Evolutionary conservation across 64 coral and sea anemone species (phyloP), one percentile per base, ranked within the genome.

Genomic region (Stylophora pistillata): DNA sequence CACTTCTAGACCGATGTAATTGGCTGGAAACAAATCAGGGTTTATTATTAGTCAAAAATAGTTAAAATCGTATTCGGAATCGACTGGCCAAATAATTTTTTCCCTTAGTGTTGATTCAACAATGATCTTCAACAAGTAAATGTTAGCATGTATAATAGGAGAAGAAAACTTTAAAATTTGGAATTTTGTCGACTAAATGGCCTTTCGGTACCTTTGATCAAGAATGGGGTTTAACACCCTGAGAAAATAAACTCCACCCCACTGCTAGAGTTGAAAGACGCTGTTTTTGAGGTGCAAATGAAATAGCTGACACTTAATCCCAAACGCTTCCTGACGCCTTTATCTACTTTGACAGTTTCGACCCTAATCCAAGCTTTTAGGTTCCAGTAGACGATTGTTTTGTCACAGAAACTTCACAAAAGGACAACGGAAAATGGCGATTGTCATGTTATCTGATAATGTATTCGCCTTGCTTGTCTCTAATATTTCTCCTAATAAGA

Each of bases 271-370:
- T 5, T 25, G 52, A 78, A 53, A 57, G 23, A 56, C 33, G 53
- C 18, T 5, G 13, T 76, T 76, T 47, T 52, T 76, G 31, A 76
- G 17, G 31, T 12, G 14, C 33, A 76, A 76, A 76, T 53, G 37
- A 76, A 76, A 59, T 9, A 34, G 30, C 15, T 82, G 59, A 20
- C 78, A 64, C 32, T 82, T 59, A 64, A 21, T 30, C 58, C 30
- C 11, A 34, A n/a, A 41, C 58, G 28, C 21, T 82, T 63, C 21
- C 80, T 84, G 61, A 25, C 0, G 41, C 37, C 31, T 78, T 69
- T 69, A 69, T 53, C 32, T 69, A 27, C 17, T 47, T 23, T 84
- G 32, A 84, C 80, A 84, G 80, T 70, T 84, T 70, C 23, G 3
- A 69, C 62, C 20, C 23, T 84, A 63, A 84, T 84, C 15, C 59